phyloP scores from a whole-genome alignment of 2,797 vertebrate species.

The Siniperca undulata region DNA sequence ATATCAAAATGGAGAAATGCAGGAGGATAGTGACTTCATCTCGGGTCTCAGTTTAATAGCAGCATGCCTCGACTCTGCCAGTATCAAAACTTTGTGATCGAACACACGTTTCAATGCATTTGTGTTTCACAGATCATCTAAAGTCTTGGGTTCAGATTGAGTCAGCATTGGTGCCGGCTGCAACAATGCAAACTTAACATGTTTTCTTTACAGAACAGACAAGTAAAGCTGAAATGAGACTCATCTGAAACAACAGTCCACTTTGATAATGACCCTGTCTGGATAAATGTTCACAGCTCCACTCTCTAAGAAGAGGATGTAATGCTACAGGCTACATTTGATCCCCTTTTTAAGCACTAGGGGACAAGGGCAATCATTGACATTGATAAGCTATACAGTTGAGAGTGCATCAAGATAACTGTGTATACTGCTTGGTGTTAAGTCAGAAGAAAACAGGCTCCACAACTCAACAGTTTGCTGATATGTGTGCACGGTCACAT shows the following conservation, averaged over 20 bases:
- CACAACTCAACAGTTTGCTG: slow-evolving; percentile 67
- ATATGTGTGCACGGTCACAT: slow-evolving; percentile 65
- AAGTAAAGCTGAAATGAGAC: slow-evolving; percentile 57
- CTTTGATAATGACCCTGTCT: slow-evolving; percentile 51
- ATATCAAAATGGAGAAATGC: slow-evolving; percentile 52
- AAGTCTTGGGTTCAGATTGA: slow-evolving; percentile 37
- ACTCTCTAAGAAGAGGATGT: slow-evolving; percentile 60
- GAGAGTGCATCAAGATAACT: slow-evolving; percentile 73
- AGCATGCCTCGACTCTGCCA: slow-evolving; percentile 54
- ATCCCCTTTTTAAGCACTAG: slow-evolving; percentile 57
- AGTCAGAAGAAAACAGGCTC: slow-evolving; percentile 58
- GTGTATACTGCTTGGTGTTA: slow-evolving; percentile 63
- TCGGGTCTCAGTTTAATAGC: slow-evolving; percentile 49
- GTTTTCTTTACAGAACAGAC: slow-evolving; percentile 38
- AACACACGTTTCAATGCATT: slow-evolving; percentile 30
- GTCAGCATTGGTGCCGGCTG: slow-evolving; percentile 14
- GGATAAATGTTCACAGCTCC: slow-evolving; percentile 41
- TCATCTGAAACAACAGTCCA: slow-evolving; percentile 34
- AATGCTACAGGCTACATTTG: slow-evolving; percentile 79
- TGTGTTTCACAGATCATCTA: slow-evolving; percentile 39
- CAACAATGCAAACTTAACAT: slow-evolving; percentile 30
- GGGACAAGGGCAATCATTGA: slow-evolving; percentile 61
- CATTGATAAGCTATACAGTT: slow-evolving; percentile 57
- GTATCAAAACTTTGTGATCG: slow-evolving; percentile 35
- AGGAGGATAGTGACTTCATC: slow-evolving; percentile 46